Conservation (phyloP, 2,113 vertebrate genomes). For the Phrynosoma platyrhinos region DNA sequence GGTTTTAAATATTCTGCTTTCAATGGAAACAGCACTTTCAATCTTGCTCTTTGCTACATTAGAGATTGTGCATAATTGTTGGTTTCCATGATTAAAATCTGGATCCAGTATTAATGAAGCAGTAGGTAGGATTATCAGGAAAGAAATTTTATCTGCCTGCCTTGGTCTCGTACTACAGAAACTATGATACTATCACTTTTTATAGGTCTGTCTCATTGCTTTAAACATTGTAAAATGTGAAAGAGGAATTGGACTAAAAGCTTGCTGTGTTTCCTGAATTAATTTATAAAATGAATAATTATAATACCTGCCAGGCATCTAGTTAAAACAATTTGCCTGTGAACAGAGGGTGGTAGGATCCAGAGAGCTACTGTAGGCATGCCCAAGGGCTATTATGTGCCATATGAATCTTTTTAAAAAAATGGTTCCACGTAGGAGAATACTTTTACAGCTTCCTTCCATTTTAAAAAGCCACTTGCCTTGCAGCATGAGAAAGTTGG, state of each 20-base stretch:
- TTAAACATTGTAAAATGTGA: background rate
- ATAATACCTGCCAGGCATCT: slow-evolving; percentile 2
- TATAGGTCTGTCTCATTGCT: slow-evolving; percentile 12
- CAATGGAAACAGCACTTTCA: background rate
- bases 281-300: slow-evolving; percentile 20
- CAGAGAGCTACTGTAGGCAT: background rate
- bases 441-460: background rate
- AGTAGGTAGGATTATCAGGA: background rate
- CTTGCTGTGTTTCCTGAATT: slow-evolving; percentile 2
- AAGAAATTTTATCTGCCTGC: background rate
- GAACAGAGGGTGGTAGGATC: background rate
- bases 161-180: background rate
- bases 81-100: slow-evolving; percentile 6
- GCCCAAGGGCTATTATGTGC: background rate
- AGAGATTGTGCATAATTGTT: background rate
- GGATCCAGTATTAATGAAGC: background rate
- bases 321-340: slow-evolving; percentile 21
- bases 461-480: background rate
- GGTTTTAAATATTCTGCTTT: background rate
- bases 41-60: background rate
- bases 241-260: slow-evolving; percentile 3
- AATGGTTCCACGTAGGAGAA: background rate
- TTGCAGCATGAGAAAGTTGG: background rate
- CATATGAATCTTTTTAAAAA: background rate
- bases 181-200: background rate